Evolutionary conservation across 2,888 invertebrate genomes (phyloP), one percentile per base, ranked within the genome.

Genomic region (Hermodice carunculata): DNA sequence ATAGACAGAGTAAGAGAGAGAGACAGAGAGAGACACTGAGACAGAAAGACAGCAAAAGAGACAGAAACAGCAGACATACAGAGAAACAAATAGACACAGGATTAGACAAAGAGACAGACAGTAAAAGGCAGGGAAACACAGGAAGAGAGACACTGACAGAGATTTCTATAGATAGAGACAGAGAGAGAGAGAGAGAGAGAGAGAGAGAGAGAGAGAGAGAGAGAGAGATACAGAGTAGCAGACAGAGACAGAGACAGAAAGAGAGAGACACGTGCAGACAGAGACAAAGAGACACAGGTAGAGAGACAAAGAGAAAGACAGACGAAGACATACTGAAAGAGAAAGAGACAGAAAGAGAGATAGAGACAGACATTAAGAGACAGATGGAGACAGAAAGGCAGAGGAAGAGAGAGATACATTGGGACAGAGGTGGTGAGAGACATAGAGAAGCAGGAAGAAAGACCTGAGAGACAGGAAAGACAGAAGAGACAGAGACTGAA

Each of bases 171-270:
- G 29, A 31, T 5, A 59, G 59, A 31, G 31, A 53, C 31, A 32
- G 59, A 59, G 49, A 31, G 51, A 52, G 32, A 59, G 28, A 52
- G 51, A 52, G 59, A 59, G 37, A 59, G 32, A 32, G 17, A 59
- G 51, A 42, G 26, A 52, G 26, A 34, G 24, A 59, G 5, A 52
- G 24, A 52, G 49, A 32, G 40, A 52, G 8, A 59, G 22, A 51
- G 49, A 59, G 17, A 52, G 32, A 52, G 40, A 51, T 5, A 59
- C n/a, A 59, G 22, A 52, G 24, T 53, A 24, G 52, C 14, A 59
- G 34, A 59, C 19, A 59, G 14, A 52, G 28, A 59, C 28, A 22
- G 29, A 59, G 49, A 52, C 24, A 59, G 22, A 59, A 6, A 40
- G 24, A 56, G 43, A 43, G 22, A 43, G 56, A 42, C 5, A 43